Evolutionary conservation across 2,888 invertebrate genomes (phyloP).

Genomic region (Hydraecia micacea): DNA sequence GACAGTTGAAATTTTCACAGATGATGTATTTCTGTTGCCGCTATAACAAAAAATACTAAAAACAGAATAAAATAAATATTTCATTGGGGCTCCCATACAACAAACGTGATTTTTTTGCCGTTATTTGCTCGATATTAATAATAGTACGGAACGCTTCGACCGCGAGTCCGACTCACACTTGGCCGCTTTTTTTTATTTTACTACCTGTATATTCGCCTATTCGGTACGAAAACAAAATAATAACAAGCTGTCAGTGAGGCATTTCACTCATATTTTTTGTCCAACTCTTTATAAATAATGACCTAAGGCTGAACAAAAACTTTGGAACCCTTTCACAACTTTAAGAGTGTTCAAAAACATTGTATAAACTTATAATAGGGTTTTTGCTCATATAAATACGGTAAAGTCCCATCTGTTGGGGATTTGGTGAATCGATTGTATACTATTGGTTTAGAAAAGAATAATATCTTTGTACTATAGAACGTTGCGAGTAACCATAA

Average conservation of each 20-base stretch:
- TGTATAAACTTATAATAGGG: slow-evolving; percentile 66
- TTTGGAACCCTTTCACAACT: slow-evolving; percentile 63
- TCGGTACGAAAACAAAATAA: slow-evolving; percentile 26
- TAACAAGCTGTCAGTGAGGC: slow-evolving; percentile 23
- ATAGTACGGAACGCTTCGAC: no score
- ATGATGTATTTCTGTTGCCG: no score
- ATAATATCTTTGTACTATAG: slow-evolving; percentile 28
- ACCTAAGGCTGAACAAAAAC: slow-evolving; percentile 44
- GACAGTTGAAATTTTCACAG: no score
- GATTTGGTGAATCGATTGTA: slow-evolving; percentile 52
- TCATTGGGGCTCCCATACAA: no score
- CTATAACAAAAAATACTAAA: no score
- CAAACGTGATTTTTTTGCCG: no score
- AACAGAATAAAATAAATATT: no score
- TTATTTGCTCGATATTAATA: no score
- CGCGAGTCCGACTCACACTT: no score
- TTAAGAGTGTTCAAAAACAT: slow-evolving; percentile 62
- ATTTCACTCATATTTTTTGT: slow-evolving; percentile 43
- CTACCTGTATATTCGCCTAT: neutral
- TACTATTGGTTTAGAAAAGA: slow-evolving; percentile 43
- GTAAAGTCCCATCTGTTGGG: slow-evolving; percentile 54
- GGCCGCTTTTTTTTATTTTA: no score
- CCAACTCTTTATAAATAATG: slow-evolving; percentile 63
- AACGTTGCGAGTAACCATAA: neutral
- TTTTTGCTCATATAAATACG: slow-evolving; percentile 54